Percentiles rank a stretch among this genome's conserved stretches.
Conservation (phyloP, 1,140 invertebrate species). For the Cataglyphis hispanica region DNA sequence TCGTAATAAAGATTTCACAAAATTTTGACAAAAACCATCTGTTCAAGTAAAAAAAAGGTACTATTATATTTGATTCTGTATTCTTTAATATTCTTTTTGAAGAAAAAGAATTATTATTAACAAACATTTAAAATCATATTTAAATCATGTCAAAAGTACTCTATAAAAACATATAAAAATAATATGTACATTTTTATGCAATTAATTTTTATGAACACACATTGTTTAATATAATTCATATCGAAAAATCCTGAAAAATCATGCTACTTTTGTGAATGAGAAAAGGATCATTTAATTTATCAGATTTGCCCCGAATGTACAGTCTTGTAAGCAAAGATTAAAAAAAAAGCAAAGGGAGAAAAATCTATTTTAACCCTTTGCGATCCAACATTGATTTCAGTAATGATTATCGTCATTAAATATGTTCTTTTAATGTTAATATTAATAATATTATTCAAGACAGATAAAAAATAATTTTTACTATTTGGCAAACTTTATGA, state of each 20-base stretch:
- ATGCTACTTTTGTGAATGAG: background rate
- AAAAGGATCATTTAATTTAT: background rate
- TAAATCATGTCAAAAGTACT: background rate
- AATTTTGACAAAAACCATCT: no score
- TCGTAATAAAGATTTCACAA: no score
- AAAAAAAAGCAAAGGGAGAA: background rate
- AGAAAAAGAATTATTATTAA: background rate
- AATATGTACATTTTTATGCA: background rate
- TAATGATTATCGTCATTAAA: background rate
- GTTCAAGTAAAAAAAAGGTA: no score
- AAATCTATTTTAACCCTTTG: background rate
- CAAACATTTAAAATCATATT: background rate
- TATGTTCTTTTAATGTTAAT: no score
- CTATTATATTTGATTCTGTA: no score
- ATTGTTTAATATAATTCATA: background rate
- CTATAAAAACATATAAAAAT: background rate
- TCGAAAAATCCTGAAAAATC: background rate
- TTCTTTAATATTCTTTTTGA: background rate
- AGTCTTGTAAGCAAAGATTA: background rate
- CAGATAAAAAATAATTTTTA: no score
- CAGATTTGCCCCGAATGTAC: background rate
- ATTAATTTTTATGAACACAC: background rate
- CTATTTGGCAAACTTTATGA: no score
- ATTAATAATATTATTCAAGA: no score
- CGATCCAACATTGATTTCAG: background rate